Evolutionary conservation across 2,797 vertebrate species (phyloP).

Genomic region (Xiphophorus birchmanni): DNA sequence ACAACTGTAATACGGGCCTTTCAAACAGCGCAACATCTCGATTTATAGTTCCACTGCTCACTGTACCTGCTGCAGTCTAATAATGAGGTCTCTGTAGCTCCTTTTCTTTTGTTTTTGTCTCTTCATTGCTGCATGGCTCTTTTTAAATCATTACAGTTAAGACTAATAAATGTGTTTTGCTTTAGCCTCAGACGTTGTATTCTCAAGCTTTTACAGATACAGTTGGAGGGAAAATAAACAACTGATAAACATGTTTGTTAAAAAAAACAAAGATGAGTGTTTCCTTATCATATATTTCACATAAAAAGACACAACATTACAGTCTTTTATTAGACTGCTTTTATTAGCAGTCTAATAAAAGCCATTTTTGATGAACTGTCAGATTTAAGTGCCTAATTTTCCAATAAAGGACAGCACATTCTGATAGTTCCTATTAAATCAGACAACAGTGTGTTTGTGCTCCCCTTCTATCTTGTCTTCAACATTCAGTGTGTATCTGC

Average conservation of each 20-base stretch:
- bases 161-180: conserved; percentile 16
- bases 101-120: background rate
- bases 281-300: background rate
- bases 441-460: background rate
- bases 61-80: conserved; percentile 23
- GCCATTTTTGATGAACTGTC: background rate
- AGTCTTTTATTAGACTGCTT: too few relatives aligned
- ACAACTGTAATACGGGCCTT: background rate
- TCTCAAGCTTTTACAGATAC: conserved; percentile 4
- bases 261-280: background rate
- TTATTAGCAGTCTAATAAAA: background rate
- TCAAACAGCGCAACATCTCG: conserved; percentile 17
- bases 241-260: background rate
- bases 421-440: background rate
- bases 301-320: too few relatives aligned
- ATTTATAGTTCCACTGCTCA: conserved; percentile 24
- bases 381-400: background rate
- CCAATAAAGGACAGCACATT: background rate
- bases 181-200: background rate
- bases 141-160: conserved; percentile 14
- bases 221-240: conserved; percentile 22
- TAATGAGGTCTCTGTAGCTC: conserved; percentile 10
- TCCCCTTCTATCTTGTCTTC: background rate
- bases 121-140: background rate
- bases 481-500: background rate